These are phyloP conservation scores for Centropus unirufus DNA, from an alignment of 2,113 vertebrate species.

Conservation along the genomic window DNA sequence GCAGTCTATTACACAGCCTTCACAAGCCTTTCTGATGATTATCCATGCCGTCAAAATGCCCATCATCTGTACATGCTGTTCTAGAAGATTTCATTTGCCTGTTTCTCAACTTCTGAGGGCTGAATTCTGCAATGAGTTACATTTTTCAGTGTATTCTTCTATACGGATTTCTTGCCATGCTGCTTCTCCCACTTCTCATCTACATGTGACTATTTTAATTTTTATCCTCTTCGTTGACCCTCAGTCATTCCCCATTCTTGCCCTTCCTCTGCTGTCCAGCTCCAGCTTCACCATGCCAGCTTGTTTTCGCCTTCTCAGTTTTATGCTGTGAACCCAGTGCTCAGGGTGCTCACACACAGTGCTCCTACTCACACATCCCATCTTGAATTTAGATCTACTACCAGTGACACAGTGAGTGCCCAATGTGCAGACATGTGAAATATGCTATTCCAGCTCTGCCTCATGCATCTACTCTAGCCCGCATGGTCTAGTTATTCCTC, in stretches of 20 bases:
- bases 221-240: not conserved
- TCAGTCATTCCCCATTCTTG: not conserved
- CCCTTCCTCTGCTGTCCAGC: too few species aligned
- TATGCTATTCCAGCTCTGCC: not conserved
- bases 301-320: not conserved
- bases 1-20: not conserved
- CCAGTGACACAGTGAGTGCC: accelerated
- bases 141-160: not conserved
- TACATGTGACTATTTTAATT: not conserved
- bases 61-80: not conserved
- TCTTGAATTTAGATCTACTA: not conserved
- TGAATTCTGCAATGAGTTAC: not conserved
- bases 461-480: not conserved
- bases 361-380: not conserved
- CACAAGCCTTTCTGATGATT: not conserved
- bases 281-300: not conserved
- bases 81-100: not conserved
- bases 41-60: not conserved
- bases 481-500: not conserved
- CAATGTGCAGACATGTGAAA: not conserved
- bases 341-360: accelerated
- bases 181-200: not conserved
- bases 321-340: not conserved
- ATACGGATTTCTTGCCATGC: not conserved
- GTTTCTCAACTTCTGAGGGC: not conserved